Percentiles rank a stretch among this genome's conserved stretches.
These are phyloP conservation scores for Drosophila mercatorum DNA, from an alignment of 2,888 invertebrate genomes.

Conservation along the genomic window DNA sequence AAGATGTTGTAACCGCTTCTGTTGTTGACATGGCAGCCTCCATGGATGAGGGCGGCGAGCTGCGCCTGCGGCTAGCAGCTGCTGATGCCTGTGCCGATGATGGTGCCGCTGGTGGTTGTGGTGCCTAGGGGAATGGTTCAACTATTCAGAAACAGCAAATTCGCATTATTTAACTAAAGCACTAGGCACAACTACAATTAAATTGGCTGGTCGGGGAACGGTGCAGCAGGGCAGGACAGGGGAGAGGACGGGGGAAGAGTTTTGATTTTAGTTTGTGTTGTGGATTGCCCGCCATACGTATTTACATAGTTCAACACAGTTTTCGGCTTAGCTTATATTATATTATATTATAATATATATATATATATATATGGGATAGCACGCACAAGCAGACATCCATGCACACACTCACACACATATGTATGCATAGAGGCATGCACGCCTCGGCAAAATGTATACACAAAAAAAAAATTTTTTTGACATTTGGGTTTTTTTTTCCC, in stretches of 20 bases:
- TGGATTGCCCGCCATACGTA: constrained; percentile 18
- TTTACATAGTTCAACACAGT: constrained; percentile 15
- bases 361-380: constrained; percentile 26
- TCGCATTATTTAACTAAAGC: constrained; percentile 83
- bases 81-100: constrained; percentile 10
- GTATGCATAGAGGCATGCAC: constrained; percentile 24
- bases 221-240: neutral
- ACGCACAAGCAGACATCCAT: constrained; percentile 8
- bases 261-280: constrained; percentile 25
- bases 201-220: neutral
- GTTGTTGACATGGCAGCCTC: constrained; percentile 7
- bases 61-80: constrained; percentile 30
- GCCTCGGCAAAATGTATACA: constrained; percentile 44
- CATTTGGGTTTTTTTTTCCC: constrained; percentile 44
- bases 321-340: neutral
- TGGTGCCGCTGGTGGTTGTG: neutral
- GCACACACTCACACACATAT: neutral
- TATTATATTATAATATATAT: neutral
- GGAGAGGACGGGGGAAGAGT: neutral
- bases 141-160: constrained; percentile 87
- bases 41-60: constrained; percentile 8
- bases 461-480: constrained; percentile 40
- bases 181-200: constrained; percentile 66
- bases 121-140: constrained; percentile 85
- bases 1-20: constrained; percentile 8